Evolutionary conservation across 2,113 vertebrate species (phyloP).

Genomic region (Sarotherodon lohbergeri): DNA sequence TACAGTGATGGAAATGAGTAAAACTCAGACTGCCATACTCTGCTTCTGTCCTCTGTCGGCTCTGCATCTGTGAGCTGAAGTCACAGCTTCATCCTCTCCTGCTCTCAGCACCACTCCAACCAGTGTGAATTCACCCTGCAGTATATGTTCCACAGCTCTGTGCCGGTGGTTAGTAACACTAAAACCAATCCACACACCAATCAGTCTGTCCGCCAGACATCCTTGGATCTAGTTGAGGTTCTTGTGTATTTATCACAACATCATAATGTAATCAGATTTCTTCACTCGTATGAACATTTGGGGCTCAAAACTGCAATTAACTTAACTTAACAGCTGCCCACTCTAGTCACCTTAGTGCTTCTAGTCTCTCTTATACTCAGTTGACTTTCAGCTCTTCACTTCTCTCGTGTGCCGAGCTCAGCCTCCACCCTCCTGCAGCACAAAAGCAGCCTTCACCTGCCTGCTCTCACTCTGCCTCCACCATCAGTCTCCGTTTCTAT

Average conservation of each 20-base stretch:
- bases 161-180: too few relatives aligned
- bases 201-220: too few relatives aligned
- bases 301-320: background rate
- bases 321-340: background rate
- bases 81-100: too few relatives aligned
- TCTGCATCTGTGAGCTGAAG: too few relatives aligned
- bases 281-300: background rate
- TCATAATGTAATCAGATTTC: background rate
- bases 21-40: background rate
- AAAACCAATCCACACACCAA: too few relatives aligned
- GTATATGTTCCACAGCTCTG: too few relatives aligned
- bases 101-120: too few relatives aligned
- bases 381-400: background rate
- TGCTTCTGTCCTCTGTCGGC: background rate
- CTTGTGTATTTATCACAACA: too few relatives aligned
- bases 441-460: background rate
- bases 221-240: too few relatives aligned
- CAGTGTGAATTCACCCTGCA: too few relatives aligned
- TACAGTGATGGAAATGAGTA: background rate
- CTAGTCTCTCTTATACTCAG: background rate
- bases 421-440: background rate
- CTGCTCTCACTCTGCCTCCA: background rate
- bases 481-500: background rate
- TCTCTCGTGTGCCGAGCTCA: background rate
- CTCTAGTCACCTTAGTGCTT: background rate